phyloP scores from a whole-genome alignment of 1,140 invertebrate species.

The Sinonovacula constricta region DNA sequence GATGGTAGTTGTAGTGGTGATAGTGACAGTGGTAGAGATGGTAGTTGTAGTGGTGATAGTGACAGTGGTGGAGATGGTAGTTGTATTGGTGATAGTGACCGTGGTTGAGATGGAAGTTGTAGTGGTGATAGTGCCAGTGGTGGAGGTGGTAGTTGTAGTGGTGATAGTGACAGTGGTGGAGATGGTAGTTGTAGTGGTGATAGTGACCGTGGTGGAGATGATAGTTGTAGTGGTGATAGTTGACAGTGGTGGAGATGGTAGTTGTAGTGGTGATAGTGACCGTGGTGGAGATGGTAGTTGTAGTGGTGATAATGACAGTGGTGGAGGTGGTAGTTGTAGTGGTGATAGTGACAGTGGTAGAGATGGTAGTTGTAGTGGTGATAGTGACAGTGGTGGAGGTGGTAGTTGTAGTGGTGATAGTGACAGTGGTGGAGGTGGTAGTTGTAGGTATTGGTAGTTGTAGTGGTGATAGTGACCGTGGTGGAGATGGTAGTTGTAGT shows the following conservation, averaged over 20 bases:
- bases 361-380: no score
- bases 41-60: background rate
- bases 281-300: background rate
- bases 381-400: no score
- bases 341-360: no score
- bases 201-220: no score
- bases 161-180: no score
- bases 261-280: background rate
- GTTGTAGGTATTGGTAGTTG: no score
- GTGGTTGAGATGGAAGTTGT: background rate
- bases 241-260: background rate
- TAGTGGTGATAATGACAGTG: no score
- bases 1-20: background rate
- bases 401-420: no score
- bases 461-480: background rate
- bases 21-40: conserved; percentile 4
- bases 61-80: background rate
- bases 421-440: no score
- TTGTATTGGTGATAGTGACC: background rate
- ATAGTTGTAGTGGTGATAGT: no score
- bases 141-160: background rate
- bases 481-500: background rate
- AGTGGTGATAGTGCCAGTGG: background rate
- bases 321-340: no score
- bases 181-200: no score